phyloP scores from a whole-genome alignment of 2,113 vertebrate species.

The Muscicapa adusta region DNA sequence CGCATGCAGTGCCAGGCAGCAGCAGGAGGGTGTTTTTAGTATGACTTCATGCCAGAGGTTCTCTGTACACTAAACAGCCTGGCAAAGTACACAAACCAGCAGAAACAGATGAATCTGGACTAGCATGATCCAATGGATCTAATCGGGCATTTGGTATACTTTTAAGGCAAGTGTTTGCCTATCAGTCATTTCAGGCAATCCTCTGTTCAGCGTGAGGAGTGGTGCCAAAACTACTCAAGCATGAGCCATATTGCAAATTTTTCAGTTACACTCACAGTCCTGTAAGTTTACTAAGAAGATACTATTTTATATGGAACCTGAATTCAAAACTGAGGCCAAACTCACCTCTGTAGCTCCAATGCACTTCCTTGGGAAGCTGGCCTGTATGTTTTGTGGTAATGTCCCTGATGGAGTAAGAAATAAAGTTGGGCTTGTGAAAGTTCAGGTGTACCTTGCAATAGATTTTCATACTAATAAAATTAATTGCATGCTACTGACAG shows the following conservation, averaged over 20 bases:
- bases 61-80: conserved; percentile 2
- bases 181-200: not conserved
- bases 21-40: conserved; percentile 21
- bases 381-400: not conserved
- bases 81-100: not conserved
- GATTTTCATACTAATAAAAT: not conserved
- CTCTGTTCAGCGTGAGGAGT: not conserved
- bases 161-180: not conserved
- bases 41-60: conserved; percentile 12
- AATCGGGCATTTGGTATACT: not conserved
- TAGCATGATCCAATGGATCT: not conserved
- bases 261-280: not conserved
- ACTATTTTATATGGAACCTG: not conserved
- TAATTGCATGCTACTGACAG: not conserved
- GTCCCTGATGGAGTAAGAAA: not conserved
- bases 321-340: not conserved
- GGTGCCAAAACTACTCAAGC: not conserved
- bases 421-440: not conserved
- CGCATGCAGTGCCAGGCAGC: conserved; percentile 11
- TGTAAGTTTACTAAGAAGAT: not conserved
- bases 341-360: not conserved
- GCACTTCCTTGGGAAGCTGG: not conserved
- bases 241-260: not conserved
- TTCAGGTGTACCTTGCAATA: not conserved
- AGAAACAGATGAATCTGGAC: not conserved